A percentile compares a stretch with the other conserved stretches of the same genome.
Evolutionary conservation across 1,140 invertebrate genomes (phyloP).

Genomic region (Cotesia typhae): DNA sequence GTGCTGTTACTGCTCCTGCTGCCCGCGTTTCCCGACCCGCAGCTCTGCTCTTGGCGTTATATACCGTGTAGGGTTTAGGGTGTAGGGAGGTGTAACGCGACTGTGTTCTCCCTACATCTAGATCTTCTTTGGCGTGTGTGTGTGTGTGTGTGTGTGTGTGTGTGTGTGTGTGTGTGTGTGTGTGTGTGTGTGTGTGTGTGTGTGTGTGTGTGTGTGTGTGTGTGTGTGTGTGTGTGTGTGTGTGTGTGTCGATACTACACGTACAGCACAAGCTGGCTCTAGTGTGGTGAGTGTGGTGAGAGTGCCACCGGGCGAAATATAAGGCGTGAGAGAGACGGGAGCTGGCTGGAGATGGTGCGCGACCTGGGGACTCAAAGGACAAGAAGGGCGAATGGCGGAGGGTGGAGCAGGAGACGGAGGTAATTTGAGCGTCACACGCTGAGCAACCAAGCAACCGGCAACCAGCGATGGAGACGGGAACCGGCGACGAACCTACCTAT

Average conservation of each 20-base stretch:
- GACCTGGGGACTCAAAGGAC: slow-evolving; percentile 6
- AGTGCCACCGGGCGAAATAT: slow-evolving; percentile 11
- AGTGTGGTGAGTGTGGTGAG: no score
- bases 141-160: no score
- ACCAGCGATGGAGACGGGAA: no score
- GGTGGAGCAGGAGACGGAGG: slow-evolving; percentile 40
- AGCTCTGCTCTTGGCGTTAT: slow-evolving; percentile 42
- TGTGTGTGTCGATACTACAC: no score
- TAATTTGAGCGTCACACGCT: slow-evolving; percentile 65
- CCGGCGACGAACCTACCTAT: no score
- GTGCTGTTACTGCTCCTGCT: slow-evolving; percentile 44
- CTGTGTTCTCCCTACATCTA: neutral
- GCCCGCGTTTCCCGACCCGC: slow-evolving; percentile 52
- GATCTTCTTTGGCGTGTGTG: no score
- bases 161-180: no score
- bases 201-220: no score
- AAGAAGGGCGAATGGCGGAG: slow-evolving; percentile 19
- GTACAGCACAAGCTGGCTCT: no score
- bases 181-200: no score
- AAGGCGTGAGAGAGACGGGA: slow-evolving; percentile 35
- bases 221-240: no score
- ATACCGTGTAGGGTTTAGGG: slow-evolving; percentile 34
- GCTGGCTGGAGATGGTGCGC: slow-evolving; percentile 31
- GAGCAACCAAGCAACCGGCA: slow-evolving; percentile 40
- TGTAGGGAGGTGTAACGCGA: slow-evolving; percentile 33